Evolutionary conservation across 2,797 vertebrate species (phyloP).

Genomic region (Garrulus glandarius): DNA sequence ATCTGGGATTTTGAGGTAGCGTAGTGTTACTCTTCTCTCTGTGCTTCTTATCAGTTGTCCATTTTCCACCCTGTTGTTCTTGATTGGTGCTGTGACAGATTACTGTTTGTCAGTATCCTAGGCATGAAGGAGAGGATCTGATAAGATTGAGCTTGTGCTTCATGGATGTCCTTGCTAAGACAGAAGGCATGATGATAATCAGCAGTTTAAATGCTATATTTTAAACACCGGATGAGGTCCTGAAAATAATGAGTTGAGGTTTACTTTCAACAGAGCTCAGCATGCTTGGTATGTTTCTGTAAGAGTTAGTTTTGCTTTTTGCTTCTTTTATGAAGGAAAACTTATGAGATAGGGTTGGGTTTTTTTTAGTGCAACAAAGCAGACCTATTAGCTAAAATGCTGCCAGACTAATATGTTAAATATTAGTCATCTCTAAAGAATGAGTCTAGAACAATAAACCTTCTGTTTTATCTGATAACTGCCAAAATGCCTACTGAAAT

Average conservation of each 20-base stretch:
- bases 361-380: background rate
- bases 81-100: background rate
- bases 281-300: background rate
- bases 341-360: background rate
- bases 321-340: background rate
- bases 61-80: background rate
- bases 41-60: background rate
- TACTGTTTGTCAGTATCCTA: background rate
- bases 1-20: background rate
- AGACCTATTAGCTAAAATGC: background rate
- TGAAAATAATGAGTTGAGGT: background rate
- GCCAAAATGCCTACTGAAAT: background rate
- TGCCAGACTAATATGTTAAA: background rate
- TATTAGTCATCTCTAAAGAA: background rate
- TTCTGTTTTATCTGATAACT: background rate
- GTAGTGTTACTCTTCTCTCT: background rate
- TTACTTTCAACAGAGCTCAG: background rate
- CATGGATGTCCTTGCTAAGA: background rate
- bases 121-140: background rate
- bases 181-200: background rate
- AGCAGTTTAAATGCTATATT: background rate
- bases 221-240: background rate
- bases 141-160: background rate
- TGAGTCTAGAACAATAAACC: background rate
- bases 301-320: background rate